Evolutionary conservation across 1,140 invertebrate genomes (phyloP).

Genomic region (Probaryconus sp.): DNA sequence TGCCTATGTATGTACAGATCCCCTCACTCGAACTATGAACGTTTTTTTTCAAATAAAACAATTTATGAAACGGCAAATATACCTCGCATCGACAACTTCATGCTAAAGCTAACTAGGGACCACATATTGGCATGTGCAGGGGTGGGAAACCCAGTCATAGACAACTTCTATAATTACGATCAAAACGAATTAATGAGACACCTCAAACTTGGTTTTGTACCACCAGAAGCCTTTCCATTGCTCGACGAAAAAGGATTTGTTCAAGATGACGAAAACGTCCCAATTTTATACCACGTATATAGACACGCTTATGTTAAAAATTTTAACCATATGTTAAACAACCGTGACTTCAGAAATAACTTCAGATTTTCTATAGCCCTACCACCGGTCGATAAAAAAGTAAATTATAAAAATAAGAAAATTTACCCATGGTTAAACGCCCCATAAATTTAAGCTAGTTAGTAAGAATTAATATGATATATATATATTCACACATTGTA

Average conservation of each 20-base stretch:
- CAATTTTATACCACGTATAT: slow-evolving; percentile 37
- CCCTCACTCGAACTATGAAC: not conserved
- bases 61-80: slow-evolving; percentile 9
- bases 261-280: slow-evolving; percentile 35
- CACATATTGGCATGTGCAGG: not conserved
- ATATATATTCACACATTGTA: too few relatives aligned
- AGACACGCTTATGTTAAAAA: slow-evolving; percentile 16
- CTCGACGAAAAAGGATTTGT: slow-evolving; percentile 29
- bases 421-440: too few relatives aligned
- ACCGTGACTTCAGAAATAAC: too few relatives aligned
- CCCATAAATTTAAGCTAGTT: too few relatives aligned
- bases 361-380: too few relatives aligned
- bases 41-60: not conserved
- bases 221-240: slow-evolving; percentile 31
- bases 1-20: slow-evolving; percentile 6
- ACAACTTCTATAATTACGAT: not conserved
- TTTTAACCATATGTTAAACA: too few relatives aligned
- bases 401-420: too few relatives aligned
- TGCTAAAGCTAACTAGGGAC: slow-evolving; percentile 7
- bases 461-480: too few relatives aligned
- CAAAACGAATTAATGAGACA: slow-evolving; percentile 1
- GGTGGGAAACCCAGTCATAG: slow-evolving; percentile 7
- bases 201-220: slow-evolving; percentile 6
- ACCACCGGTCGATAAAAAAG: too few relatives aligned
- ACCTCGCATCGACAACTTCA: slow-evolving; percentile 3